Base-by-base conservation (phyloP, 2,888 invertebrate species). In the Theretra japonica region DNA sequence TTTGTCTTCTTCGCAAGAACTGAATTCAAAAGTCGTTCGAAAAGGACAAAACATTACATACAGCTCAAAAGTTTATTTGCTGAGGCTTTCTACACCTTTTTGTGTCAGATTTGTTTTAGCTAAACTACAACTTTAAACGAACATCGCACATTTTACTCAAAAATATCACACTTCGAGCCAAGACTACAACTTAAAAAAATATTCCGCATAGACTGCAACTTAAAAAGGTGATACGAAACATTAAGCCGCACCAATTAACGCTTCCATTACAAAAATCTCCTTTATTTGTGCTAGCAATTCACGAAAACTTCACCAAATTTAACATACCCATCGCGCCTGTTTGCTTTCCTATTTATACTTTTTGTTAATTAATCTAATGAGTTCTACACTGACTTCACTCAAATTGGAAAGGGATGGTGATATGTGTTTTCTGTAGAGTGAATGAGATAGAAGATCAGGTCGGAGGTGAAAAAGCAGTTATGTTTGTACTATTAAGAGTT, bases 361-460 rank as follows among this genome's bases (percentile, higher is more conserved):
- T 65, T 65, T 65, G 65, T 65, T 65, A 65, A 65, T 65, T 48
- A 65, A 65, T 65, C 65, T 65, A 65, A 65, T 65, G 65, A 65
- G 65, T 65, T 48, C 65, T 48, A 48, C 65, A 65, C 65, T 60
- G 60, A 60, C 60, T 65, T 65, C 48, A 65, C 65, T 48, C 65
- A 23, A 21, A 65, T 48, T 65, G 48, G 65, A 65, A 23, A 65
- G 48, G n/a, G 65, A 65, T 15, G 23, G 65, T 1, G 19, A 65
- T 65, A 65, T 65, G 17, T 4, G 23, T 5, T 6, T 21, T 7
- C 6, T 65, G 23, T 23, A 17, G 65, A 41, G 23, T 1, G 48
- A 65, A 23, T 17, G 21, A 21, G 48, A 65, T 23, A n/a, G 48
- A 21, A 23, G 48, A 6, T 23, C 23, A 65, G 65, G 65, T 65